These are phyloP conservation scores for Notamacropus eugenii DNA, from an alignment of 2,797 vertebrate species.

Conservation along the genomic window DNA sequence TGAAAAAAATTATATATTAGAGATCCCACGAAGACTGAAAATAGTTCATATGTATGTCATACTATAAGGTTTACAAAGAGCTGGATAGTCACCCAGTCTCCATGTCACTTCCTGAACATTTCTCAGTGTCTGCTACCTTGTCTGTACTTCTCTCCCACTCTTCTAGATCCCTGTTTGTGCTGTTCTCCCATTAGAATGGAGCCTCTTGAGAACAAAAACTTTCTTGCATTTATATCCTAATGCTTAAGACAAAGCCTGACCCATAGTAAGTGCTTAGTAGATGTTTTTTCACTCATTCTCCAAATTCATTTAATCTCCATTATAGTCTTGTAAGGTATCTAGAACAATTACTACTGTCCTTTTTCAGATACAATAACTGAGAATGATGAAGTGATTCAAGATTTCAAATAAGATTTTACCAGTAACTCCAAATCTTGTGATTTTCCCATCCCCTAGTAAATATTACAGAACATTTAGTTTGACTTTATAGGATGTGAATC, in stretches of 20 bases:
- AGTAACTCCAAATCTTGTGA: background rate
- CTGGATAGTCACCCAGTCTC: background rate
- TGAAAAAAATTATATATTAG: background rate
- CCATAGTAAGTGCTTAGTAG: background rate
- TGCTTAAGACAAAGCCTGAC: background rate
- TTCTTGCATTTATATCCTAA: background rate
- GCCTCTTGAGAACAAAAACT: background rate
- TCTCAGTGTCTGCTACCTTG: background rate
- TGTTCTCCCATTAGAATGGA: background rate
- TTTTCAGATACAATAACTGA: background rate
- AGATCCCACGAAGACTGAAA: background rate
- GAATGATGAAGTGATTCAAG: background rate
- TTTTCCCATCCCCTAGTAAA: background rate
- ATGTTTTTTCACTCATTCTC: background rate
- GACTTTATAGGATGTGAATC: background rate
- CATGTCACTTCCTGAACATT: background rate
- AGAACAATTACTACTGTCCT: background rate
- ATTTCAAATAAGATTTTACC: background rate
- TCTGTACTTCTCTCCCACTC: background rate
- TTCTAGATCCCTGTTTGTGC: background rate
- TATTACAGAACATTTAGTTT: background rate
- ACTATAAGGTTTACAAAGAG: background rate
- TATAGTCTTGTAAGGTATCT: background rate
- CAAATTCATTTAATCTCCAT: background rate
- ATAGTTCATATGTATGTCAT: background rate